Evolutionary conservation across 2,888 invertebrate genomes (phyloP), one percentile per base, ranked within the genome.

Genomic region (Drosophila aldrichi): DNA sequence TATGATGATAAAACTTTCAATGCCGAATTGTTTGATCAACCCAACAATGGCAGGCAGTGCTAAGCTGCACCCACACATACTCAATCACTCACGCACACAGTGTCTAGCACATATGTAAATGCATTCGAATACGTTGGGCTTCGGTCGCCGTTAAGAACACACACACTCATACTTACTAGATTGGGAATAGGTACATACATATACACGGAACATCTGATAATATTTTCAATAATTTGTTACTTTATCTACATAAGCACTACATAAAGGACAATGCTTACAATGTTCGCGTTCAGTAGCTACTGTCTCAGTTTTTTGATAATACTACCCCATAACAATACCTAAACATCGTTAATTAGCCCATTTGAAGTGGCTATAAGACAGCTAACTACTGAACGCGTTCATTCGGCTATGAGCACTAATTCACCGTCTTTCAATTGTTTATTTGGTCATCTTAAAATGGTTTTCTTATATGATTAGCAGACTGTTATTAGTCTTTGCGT

Each of bases 11-110:
- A 41, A 5, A 40, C 48, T 8, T 59, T 7, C 1, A 65, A 43
- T 20, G 1, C 14, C 14, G 43, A 65, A 4, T 14, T n/a, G 8
- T 16, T 46, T 9, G 46, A 66, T 12, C 51, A 44, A 0, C 0
- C 52, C 29, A n/a, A 62, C n/a, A 18, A 54, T n/a, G 32, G 32
- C 16, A 18, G 65, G 16, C 63, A 38, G 2, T 61, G 62, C 3
- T 65, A 61, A 18, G 16, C n/a, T 41, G 32, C n/a, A 8, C 18
- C 10, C 32, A 32, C 32, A 32, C 32, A 32, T 10, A 32, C 32
- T 10, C 32, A 32, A 10, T 10, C 3, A 10, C 32, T 32, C 32
- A 32, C 10, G 32, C 32, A 32, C 32, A 2, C 10, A 32, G 32
- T 10, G 3, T 32, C 9, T 10, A 9, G 3, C 2, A 32, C 32